phyloP scores from a whole-genome alignment of 1,140 invertebrate genomes.

The Brachionus manjavacas region DNA sequence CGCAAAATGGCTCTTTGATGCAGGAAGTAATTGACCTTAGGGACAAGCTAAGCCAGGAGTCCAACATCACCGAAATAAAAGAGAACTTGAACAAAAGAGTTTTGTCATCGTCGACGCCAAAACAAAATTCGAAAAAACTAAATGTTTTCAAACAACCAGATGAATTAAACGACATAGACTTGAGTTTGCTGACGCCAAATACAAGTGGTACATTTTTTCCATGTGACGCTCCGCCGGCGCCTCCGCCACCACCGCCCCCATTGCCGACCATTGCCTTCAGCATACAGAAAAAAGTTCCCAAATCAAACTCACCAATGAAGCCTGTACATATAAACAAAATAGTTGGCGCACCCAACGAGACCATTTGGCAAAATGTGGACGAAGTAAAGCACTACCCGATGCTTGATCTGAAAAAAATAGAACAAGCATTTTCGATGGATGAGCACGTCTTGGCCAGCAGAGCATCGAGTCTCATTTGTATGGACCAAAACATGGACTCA shows the following conservation, averaged over 20 bases:
- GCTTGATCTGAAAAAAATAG: slow-evolving; percentile 25
- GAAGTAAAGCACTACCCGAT: background rate
- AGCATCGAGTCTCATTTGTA: background rate
- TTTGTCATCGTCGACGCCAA: background rate
- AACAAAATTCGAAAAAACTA: slow-evolving; percentile 25
- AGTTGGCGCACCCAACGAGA: background rate
- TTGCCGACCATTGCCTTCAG: background rate
- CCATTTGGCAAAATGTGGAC: slow-evolving; percentile 18
- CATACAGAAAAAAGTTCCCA: slow-evolving; percentile 17
- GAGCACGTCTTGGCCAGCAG: background rate
- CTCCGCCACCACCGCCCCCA: background rate
- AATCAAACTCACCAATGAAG: background rate
- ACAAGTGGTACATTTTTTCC: background rate
- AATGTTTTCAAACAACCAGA: slow-evolving; percentile 6
- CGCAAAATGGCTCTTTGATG: background rate
- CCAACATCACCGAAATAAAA: background rate
- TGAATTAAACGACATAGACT: background rate
- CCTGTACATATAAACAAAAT: slow-evolving; percentile 18
- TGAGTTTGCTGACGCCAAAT: background rate
- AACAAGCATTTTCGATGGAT: background rate
- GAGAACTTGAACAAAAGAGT: background rate
- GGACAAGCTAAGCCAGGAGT: background rate
- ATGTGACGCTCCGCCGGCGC: background rate
- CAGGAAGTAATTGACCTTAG: background rate
- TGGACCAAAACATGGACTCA: background rate